These are phyloP conservation scores for Neoarius graeffei DNA, from an alignment of 2,113 vertebrate species.

Conservation along the genomic window DNA sequence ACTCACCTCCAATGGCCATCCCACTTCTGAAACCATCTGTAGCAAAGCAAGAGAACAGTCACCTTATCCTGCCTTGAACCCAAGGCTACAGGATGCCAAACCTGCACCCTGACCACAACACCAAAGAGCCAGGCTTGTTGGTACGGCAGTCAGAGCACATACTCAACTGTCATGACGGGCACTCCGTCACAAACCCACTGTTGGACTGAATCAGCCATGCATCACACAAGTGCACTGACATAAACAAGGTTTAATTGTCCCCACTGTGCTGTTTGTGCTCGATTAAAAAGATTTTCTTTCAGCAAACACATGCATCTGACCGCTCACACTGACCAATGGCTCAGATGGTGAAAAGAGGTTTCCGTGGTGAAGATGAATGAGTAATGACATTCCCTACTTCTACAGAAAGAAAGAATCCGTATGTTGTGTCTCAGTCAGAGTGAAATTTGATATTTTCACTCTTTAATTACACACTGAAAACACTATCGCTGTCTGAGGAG, in stretches of 20 bases:
- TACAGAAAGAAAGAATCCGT: not conserved
- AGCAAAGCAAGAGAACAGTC: too few species aligned
- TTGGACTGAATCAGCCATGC: not conserved
- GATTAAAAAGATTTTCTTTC: not conserved
- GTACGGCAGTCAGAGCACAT: too few species aligned
- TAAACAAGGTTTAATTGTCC: not conserved
- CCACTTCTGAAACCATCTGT: too few species aligned
- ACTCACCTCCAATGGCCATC: too few species aligned
- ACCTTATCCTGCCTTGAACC: too few species aligned
- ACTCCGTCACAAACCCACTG: too few species aligned
- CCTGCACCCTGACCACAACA: too few species aligned
- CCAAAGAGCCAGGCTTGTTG: too few species aligned
- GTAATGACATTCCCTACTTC: not conserved
- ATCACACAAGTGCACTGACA: not conserved
- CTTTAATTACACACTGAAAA: not conserved
- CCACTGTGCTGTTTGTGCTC: not conserved
- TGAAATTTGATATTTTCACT: not conserved
- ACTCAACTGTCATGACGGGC: too few species aligned
- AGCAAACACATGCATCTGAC: not conserved
- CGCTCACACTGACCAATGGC: not conserved
- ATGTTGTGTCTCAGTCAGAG: not conserved
- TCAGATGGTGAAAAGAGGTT: not conserved
- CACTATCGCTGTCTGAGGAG: not conserved
- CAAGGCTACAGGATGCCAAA: too few species aligned
- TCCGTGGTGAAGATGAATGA: conserved; percentile 1